Base-by-base conservation (phyloP, 2,113 vertebrate genomes). In the Passer montanus region DNA sequence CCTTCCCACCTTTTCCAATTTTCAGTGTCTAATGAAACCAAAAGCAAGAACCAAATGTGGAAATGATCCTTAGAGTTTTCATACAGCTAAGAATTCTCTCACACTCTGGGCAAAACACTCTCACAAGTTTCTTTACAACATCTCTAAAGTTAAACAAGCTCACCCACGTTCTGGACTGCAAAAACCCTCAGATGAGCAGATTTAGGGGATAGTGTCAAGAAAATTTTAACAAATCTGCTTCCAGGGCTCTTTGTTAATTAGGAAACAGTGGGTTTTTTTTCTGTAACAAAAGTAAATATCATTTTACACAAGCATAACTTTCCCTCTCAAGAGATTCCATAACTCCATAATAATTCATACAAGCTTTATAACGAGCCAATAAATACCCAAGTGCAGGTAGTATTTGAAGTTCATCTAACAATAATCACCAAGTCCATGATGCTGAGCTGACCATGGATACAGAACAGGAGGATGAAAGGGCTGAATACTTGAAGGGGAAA, bases 311-410 rank as follows among this genome's bases (percentile, higher is more conserved):
- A 69, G 22, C 11, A 18, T 13, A 50, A 49, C 81, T 83, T 83
- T 37, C 43, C 70, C 35, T 95, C 82, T 87, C 59, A 70, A 6
- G 55, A 91, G 68, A 66, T 85, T 83, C 68, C 55, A 52, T 56
- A 88, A 16, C 50, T 80, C 55, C 39, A 2, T 18, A 75, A 49
- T 77, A 74, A 88, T 64, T 77, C 75, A 26, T 35, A 13, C 0
- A 67, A 43, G 43, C 28, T 55, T 27, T 15, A 55, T 86, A 95
- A 88, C 6, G 72, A 95, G 37, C 21, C 47, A 77, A 50, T 74
- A 94, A 94, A 94, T 77, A 60, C 13, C 75, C 60, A 60, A 87
- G 63, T 11, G 26, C 24, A 87, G 70, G 84, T 83, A 93, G 67
- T 10, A 41, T 27, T 62, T 50, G 37, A 53, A 53, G 52, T 83